A percentile compares a stretch with the other conserved stretches of the same genome.
phyloP scores from a whole-genome alignment of 2,888 invertebrate species.

The Platerodrilus igneus region DNA sequence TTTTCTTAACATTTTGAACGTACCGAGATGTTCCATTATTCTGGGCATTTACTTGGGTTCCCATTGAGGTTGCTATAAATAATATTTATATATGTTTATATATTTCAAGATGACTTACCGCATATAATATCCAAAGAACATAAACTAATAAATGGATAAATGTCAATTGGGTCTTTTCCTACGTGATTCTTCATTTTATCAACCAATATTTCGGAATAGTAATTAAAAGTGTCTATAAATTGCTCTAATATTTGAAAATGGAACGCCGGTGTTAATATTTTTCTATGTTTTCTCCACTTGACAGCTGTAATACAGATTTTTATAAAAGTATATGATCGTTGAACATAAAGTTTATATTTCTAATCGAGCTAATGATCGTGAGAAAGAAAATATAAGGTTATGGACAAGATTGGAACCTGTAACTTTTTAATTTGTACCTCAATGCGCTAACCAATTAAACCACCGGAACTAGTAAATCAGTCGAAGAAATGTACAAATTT shows the following conservation, averaged over 20 bases:
- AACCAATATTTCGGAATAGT: conserved; percentile 55
- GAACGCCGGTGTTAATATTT: conserved; percentile 69
- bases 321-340: no score
- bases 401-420: no score
- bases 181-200: conserved; percentile 48
- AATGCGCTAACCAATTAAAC: no score
- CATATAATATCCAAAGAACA: conserved; percentile 59
- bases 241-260: conserved; percentile 70
- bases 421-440: no score
- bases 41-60: conserved; percentile 68
- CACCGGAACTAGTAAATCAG: no score
- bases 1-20: conserved; percentile 64
- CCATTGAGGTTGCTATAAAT: conserved; percentile 58
- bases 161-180: conserved; percentile 49
- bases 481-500: no score
- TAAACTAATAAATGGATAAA: conserved; percentile 57
- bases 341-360: no score
- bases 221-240: conserved; percentile 65
- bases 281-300: conserved; percentile 62
- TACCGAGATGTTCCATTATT: conserved; percentile 63
- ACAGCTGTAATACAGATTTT: no score
- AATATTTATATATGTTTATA: background rate
- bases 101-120: conserved; percentile 44
- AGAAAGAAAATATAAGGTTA: no score
- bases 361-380: no score